phyloP scores from a whole-genome alignment of 92 coral and sea anemone species.

The Micromussa lordhowensis region DNA sequence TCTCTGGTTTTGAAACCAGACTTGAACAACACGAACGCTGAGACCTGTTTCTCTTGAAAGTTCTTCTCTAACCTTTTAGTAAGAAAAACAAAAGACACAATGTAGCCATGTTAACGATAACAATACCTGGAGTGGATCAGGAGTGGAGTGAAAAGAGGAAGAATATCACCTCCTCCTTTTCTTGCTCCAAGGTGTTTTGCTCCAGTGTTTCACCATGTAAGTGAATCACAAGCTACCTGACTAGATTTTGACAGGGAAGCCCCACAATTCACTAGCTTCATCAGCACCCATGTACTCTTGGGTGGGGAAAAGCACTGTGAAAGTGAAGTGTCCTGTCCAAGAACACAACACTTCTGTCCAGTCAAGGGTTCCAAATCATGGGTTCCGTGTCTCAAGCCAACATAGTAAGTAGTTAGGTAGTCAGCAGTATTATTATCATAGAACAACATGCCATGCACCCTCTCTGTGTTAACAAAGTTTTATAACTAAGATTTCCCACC shows the following conservation, averaged over 20 bases:
- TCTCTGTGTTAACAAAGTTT: too few species aligned
- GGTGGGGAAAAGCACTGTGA: not conserved
- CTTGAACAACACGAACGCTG: constrained; percentile 99
- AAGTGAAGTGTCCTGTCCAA: not conserved
- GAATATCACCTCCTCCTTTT: not conserved
- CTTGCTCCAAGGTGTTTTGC: not conserved
- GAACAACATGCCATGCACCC: too few species aligned
- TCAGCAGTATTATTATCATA: too few species aligned
- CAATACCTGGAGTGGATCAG: not conserved
- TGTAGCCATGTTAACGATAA: too few species aligned
- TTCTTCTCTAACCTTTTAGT: constrained; percentile 91
- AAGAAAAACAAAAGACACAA: not conserved
- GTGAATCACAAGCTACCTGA: not conserved
- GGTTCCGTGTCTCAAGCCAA: too few species aligned
- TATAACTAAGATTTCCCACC: too few species aligned
- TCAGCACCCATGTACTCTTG: not conserved
- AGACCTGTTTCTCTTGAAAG: constrained; percentile 98
- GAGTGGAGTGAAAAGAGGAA: too few species aligned
- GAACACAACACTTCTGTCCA: not conserved
- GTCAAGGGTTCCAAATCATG: too few species aligned
- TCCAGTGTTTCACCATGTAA: not conserved
- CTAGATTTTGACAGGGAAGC: not conserved
- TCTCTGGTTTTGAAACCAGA: constrained; percentile 99
- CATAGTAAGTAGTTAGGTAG: too few species aligned
- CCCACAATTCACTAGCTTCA: not conserved